A percentile compares a stretch with the other conserved stretches of the same genome.
Conservation (phyloP, 2,113 vertebrate species). For the Regulus satrapa region DNA sequence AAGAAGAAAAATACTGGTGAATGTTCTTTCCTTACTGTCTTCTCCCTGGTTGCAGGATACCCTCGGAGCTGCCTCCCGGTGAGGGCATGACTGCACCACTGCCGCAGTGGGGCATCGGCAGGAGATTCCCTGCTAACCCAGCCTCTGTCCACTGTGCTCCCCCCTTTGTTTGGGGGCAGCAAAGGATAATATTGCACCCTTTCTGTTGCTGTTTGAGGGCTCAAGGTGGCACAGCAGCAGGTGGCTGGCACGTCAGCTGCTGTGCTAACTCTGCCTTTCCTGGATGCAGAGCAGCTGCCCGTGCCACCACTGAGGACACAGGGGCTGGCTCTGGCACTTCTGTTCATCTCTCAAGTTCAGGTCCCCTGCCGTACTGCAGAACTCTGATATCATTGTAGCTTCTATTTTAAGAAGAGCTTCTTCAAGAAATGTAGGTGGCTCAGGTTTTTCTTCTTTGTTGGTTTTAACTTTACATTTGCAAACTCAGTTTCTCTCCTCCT, state of each 20-base stretch:
- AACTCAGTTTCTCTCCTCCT: not conserved
- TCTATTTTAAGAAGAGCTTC: slow-evolving; percentile 45
- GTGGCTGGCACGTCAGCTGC: not conserved
- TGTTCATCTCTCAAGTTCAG: slow-evolving; percentile 2
- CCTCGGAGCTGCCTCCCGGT: not conserved
- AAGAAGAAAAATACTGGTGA: not conserved
- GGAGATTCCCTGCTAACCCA: not conserved
- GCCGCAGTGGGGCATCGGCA: fast-evolving
- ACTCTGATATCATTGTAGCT: not conserved
- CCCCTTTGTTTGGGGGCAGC: not conserved
- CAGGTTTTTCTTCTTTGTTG: not conserved
- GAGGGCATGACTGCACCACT: not conserved
- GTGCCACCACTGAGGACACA: fast-evolving
- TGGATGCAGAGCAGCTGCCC: not conserved
- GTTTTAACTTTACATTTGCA: slow-evolving; percentile 20
- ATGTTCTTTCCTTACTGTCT: not conserved
- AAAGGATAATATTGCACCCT: fast-evolving
- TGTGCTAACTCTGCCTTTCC: not conserved
- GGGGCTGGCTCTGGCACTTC: not conserved
- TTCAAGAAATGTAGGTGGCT: slow-evolving; percentile 12
- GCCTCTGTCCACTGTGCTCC: not conserved
- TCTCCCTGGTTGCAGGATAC: not conserved
- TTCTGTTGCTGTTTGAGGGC: not conserved
- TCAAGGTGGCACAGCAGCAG: not conserved
- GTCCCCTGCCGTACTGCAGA: slow-evolving; percentile 24